Evolutionary conservation across 2,113 vertebrate genomes (phyloP).

Genomic region (Ariopsis seemanni): DNA sequence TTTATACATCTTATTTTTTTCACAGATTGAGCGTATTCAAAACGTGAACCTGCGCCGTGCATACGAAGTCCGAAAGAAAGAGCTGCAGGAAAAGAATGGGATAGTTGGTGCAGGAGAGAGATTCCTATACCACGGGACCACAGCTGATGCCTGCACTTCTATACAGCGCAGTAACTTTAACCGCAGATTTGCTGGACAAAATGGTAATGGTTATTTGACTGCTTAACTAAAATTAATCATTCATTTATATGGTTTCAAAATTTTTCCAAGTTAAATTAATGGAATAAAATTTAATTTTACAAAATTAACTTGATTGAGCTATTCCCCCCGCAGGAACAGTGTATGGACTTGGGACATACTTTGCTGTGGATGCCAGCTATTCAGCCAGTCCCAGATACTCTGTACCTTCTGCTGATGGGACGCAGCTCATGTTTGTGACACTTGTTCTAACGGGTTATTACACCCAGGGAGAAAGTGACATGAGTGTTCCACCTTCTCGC

Average conservation of each 20-base stretch:
- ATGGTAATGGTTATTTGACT: conserved; percentile 57
- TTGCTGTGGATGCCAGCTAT: conserved; percentile 66
- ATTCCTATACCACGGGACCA: conserved; percentile 64
- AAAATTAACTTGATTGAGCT: background rate
- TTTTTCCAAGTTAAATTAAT: background rate
- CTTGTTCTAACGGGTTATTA: conserved; percentile 66
- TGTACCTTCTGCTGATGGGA: conserved; percentile 51
- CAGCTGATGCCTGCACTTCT: conserved; percentile 38
- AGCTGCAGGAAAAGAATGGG: conserved; percentile 59
- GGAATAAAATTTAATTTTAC: background rate
- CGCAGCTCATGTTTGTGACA: conserved; percentile 67
- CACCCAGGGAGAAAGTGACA: conserved; percentile 36
- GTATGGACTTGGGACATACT: conserved; percentile 68
- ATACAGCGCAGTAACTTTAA: conserved; percentile 65
- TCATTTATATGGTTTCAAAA: background rate
- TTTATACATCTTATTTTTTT: background rate
- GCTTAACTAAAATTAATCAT: background rate
- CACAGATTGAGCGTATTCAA: conserved; percentile 70
- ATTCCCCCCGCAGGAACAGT: conserved; percentile 36
- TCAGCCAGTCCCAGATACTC: conserved; percentile 56
- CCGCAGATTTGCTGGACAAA: conserved; percentile 64
- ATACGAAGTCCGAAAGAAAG: conserved; percentile 50
- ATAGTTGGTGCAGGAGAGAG: conserved; percentile 49
- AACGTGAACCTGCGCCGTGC: conserved; percentile 59
- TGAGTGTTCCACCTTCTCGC: conserved; percentile 59